phyloP scores from a whole-genome alignment of 2,888 invertebrate species.

The Conus canariensis region DNA sequence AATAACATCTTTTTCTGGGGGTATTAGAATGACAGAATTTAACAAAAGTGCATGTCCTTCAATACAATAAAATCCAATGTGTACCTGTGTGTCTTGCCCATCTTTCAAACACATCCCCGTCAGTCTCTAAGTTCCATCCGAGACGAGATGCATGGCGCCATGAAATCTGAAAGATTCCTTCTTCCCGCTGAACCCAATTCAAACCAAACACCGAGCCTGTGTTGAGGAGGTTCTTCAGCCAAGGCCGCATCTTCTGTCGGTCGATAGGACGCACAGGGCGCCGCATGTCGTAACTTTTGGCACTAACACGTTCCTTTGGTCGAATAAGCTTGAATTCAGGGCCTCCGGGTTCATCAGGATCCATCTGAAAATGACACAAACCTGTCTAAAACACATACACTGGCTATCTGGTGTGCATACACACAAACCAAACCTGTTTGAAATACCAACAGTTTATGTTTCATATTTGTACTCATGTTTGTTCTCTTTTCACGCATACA shows the following conservation, averaged over 20 bases:
- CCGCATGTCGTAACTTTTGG: conserved; percentile 39
- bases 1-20: too few species aligned
- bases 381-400: not conserved
- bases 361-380: not conserved
- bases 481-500: too few species aligned
- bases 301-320: conserved; percentile 10
- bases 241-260: conserved; percentile 72
- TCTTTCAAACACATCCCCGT: conserved; percentile 70
- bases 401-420: too few species aligned
- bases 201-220: conserved; percentile 60
- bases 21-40: too few species aligned
- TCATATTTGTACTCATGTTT: too few species aligned
- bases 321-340: conserved; percentile 21
- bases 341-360: not conserved
- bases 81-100: conserved; percentile 75
- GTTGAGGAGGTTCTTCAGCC: conserved; percentile 68
- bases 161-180: conserved; percentile 66
- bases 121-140: conserved; percentile 66
- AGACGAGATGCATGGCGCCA: conserved; percentile 75
- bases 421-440: too few species aligned
- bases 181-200: conserved; percentile 63
- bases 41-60: not conserved
- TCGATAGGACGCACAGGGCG: conserved; percentile 68
- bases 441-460: too few species aligned
- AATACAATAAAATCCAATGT: not conserved